These are phyloP conservation scores for Chloroceryle amazona DNA, from an alignment of 2,797 vertebrate species.

Conservation along the genomic window DNA sequence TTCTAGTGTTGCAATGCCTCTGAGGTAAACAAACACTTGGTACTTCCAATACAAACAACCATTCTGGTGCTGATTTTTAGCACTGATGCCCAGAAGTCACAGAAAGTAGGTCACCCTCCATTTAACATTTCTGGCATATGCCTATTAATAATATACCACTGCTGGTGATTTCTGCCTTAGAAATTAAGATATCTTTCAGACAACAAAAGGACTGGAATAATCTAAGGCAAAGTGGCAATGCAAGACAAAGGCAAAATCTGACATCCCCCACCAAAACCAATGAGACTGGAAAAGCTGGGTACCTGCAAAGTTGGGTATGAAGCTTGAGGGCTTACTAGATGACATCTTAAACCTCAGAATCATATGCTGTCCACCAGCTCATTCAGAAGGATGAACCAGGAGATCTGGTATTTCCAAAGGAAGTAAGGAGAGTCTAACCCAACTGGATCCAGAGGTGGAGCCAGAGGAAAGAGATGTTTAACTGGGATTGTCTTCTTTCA, in stretches of 20 bases:
- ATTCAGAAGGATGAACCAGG: background rate
- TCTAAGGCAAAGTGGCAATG: background rate
- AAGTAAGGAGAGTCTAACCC: background rate
- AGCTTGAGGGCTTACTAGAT: background rate
- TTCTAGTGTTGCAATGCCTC: background rate
- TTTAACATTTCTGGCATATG: background rate
- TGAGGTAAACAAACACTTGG: background rate
- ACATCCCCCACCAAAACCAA: background rate
- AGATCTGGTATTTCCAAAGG: background rate
- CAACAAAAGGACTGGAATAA: background rate
- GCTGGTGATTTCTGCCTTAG: background rate
- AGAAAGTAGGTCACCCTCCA: background rate
- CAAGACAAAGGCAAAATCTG: background rate
- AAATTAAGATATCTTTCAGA: background rate
- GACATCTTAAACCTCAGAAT: background rate
- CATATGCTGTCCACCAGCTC: background rate
- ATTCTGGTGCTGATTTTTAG: background rate
- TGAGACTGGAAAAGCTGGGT: background rate
- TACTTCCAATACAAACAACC: background rate
- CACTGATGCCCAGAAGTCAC: background rate
- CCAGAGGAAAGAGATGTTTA: background rate
- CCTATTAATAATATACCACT: background rate
- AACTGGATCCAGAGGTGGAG: background rate
- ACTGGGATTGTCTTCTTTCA: background rate
- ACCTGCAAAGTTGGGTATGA: background rate